A percentile compares a stretch with the other conserved stretches of the same genome.
phyloP scores from a whole-genome alignment of 2,113 vertebrate species.

The Micronisus gabar region DNA sequence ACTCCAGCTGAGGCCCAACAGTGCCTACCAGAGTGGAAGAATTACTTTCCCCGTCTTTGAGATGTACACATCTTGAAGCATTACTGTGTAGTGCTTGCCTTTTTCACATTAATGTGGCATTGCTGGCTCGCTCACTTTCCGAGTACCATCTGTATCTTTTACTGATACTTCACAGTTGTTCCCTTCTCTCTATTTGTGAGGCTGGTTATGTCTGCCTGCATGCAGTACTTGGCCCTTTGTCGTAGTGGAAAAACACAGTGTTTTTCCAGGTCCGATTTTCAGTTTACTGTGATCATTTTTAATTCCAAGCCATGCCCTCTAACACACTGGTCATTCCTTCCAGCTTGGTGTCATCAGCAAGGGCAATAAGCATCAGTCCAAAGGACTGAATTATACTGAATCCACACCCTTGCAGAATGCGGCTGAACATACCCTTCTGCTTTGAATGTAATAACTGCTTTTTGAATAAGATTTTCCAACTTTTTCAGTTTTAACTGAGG shows the following conservation, averaged over 20 bases:
- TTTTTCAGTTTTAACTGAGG: neutral
- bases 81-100: no score
- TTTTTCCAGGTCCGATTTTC: neutral
- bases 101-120: neutral
- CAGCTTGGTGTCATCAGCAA: neutral
- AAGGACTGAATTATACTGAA: neutral
- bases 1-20: neutral
- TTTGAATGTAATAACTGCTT: neutral
- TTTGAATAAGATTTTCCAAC: neutral
- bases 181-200: neutral
- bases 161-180: neutral
- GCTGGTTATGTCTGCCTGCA: neutral
- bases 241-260: neutral
- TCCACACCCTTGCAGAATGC: neutral
- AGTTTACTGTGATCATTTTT: neutral
- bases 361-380: neutral
- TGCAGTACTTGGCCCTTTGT: neutral
- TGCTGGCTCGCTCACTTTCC: neutral
- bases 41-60: neutral
- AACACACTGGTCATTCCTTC: neutral
- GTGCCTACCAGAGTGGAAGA: neutral
- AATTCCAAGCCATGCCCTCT: neutral
- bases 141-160: fast-evolving
- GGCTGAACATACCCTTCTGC: neutral
- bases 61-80: neutral